Evolutionary conservation across 2,888 invertebrate genomes (phyloP).

Genomic region (Galeopsomyia nigrocyanea): DNA sequence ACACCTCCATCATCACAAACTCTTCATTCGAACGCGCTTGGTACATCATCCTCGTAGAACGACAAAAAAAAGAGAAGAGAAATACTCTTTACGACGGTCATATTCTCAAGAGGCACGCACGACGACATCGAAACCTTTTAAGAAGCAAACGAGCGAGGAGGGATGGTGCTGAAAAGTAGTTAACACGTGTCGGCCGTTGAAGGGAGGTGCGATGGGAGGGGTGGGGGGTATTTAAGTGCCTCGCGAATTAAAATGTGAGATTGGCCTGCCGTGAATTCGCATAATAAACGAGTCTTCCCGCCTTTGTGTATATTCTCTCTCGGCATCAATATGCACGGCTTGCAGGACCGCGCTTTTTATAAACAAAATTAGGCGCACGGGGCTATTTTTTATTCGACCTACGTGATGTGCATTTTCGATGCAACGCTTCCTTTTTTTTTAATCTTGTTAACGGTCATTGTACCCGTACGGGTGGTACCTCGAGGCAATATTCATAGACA

Average conservation of each 20-base stretch:
- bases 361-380: background rate
- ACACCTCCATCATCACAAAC: too few relatives aligned
- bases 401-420: too few relatives aligned
- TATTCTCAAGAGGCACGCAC: slow-evolving; percentile 21
- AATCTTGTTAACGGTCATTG: too few relatives aligned
- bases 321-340: slow-evolving; percentile 33
- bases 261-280: slow-evolving; percentile 36
- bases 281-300: slow-evolving; percentile 32
- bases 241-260: slow-evolving; percentile 36
- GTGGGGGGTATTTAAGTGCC: too few relatives aligned
- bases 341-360: background rate
- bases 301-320: slow-evolving; percentile 9
- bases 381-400: too few relatives aligned
- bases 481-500: too few relatives aligned
- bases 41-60: slow-evolving; percentile 15
- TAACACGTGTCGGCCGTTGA: slow-evolving; percentile 24
- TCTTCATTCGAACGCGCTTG: too few relatives aligned
- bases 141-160: slow-evolving; percentile 16
- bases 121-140: slow-evolving; percentile 33
- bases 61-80: background rate
- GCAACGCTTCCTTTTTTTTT: too few relatives aligned
- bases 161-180: slow-evolving; percentile 21
- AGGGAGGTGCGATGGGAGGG: too few relatives aligned
- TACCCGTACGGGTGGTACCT: too few relatives aligned
- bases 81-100: slow-evolving; percentile 35